These are phyloP conservation scores for Tridacna crocea DNA, from an alignment of 2,888 invertebrate species.

Conservation along the genomic window DNA sequence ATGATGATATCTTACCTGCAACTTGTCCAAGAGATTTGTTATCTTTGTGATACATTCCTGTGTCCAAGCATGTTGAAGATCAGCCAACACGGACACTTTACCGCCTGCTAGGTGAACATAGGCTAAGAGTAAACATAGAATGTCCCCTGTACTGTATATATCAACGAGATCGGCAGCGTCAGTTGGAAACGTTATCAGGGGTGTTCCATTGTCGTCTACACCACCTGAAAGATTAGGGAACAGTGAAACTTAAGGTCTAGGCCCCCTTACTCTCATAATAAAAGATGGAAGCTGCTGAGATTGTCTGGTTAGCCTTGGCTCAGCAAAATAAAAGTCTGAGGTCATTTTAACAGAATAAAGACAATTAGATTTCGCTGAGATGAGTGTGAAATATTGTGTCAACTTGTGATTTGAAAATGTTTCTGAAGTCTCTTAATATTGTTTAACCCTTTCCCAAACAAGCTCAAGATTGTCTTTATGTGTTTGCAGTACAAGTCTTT, in stretches of 20 bases:
- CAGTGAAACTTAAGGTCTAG: too few relatives aligned
- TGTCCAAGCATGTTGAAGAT: slow-evolving; percentile 64
- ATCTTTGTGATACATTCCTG: slow-evolving; percentile 59
- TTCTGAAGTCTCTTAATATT: too few relatives aligned
- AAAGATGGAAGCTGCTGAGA: background rate
- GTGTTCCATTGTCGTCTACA: slow-evolving; percentile 49
- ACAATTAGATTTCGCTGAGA: too few relatives aligned
- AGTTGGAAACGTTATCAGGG: slow-evolving; percentile 59
- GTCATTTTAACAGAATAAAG: too few relatives aligned
- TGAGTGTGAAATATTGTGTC: too few relatives aligned
- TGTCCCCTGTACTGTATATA: slow-evolving; percentile 25
- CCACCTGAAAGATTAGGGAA: slow-evolving; percentile 57
- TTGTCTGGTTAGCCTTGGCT: background rate
- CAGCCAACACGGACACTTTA: slow-evolving; percentile 64
- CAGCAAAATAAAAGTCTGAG: too few relatives aligned
- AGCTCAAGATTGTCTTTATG: too few relatives aligned
- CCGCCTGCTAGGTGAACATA: slow-evolving; percentile 48
- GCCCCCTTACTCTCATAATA: too few relatives aligned
- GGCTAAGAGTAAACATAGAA: slow-evolving; percentile 43
- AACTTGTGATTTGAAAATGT: too few relatives aligned
- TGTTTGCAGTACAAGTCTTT: too few relatives aligned
- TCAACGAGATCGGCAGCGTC: slow-evolving; percentile 38
- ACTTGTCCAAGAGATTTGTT: slow-evolving; percentile 64
- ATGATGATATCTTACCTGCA: slow-evolving; percentile 60
- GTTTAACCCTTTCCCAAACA: too few relatives aligned